Base-by-base conservation (phyloP, 2,797 vertebrate species). In the Helarctos malayanus region DNA sequence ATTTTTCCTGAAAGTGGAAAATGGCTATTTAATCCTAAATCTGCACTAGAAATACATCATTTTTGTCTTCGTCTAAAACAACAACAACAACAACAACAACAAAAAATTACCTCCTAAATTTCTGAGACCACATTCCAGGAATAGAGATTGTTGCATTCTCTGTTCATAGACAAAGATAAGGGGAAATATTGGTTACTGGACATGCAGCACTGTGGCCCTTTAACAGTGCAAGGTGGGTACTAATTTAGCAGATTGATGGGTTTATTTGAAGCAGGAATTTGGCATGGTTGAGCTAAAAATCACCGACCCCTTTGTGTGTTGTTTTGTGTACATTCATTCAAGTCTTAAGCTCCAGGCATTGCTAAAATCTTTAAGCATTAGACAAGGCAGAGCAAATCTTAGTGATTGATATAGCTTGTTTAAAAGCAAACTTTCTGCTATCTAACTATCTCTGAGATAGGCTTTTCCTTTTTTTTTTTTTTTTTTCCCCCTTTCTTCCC, bases 51-150 rank as follows among this genome's bases (percentile, higher is more conserved):
- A 52, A 41, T 83, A 54, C 7, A 80, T 91, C 29, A 0, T 41
- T 87, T 94, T 86, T 86, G 38, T 73, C 71, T 82, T 93, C 21
- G 78, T 83, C 94, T 76, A 12, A 65, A 95, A 89, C 89, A 41
- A n/a, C 47, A 5, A 15, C 27, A 13, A 38, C 38, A 38, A 38
- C 38, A 38, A 38, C 35, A 38, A 38, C 35, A 38, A 38, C 35
- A 32, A 63, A 32, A 65, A 65, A 65, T 15, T 49, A 29, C 1
- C 59, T 41, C 25, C 56, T 78, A 61, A 27, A 75, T 78, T 80
- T 45, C 35, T 80, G 12, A 38, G 49, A 54, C 27, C 4, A 87
- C 1, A 79, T 4, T 71, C 32, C 68, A 68, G 21, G 7, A 92
- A 80, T 49, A 86, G 29, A 54, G 18, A n/a, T 83, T 47, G 9